phyloP scores from a whole-genome alignment of 2,797 vertebrate genomes.

The Eulemur coronatus region DNA sequence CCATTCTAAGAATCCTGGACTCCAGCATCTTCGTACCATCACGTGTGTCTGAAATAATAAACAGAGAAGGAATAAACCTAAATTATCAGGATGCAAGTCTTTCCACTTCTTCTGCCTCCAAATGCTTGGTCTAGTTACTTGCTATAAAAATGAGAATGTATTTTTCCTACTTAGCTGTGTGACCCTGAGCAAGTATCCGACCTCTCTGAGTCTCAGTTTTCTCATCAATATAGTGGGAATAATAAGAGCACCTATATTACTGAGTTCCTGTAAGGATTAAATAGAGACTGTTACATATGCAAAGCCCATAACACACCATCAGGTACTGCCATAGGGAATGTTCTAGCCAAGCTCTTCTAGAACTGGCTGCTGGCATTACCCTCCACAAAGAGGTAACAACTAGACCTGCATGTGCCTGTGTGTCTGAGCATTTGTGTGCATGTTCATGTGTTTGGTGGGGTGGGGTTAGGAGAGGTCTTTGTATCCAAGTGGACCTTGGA shows the following conservation, averaged over 20 bases:
- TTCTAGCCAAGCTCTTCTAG: not conserved
- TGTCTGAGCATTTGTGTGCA: not conserved
- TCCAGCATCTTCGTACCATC: not conserved
- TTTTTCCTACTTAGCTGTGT: not conserved
- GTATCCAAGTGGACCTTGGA: not conserved
- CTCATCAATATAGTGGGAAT: not conserved
- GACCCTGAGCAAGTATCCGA: not conserved
- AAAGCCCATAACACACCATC: not conserved
- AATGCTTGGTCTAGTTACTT: not conserved
- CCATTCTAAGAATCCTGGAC: not conserved
- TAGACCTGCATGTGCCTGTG: not conserved
- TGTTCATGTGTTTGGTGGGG: not conserved
- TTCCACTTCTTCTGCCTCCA: not conserved
- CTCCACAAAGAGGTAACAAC: not conserved
- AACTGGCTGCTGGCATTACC: not conserved
- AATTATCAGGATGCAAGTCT: not conserved
- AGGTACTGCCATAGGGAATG: not conserved
- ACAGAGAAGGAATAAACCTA: not conserved
- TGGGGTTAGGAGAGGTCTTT: not conserved
- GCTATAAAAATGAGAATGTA: not conserved
- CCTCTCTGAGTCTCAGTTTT: not conserved
- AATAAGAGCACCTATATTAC: not conserved
- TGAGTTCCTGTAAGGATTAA: not conserved
- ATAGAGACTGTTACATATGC: not conserved
- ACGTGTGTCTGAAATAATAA: not conserved